Evolutionary conservation across 2,888 invertebrate species (phyloP).

Genomic region (Leptarthrus brevirostris): DNA sequence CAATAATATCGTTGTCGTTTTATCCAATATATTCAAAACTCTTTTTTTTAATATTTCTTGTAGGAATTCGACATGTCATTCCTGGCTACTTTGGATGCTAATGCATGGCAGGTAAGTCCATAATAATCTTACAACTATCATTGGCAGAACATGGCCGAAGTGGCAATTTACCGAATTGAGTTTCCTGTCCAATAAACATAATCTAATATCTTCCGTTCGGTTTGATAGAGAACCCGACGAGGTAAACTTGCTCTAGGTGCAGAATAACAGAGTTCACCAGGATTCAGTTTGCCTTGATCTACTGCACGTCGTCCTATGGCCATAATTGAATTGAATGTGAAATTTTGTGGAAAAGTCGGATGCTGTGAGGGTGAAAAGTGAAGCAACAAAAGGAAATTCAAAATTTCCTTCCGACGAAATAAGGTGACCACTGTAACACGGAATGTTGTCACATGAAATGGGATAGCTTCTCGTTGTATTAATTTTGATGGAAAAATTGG

Average conservation of each 20-base stretch:
- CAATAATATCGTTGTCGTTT: too few species aligned
- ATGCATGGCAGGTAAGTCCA: conserved; percentile 69
- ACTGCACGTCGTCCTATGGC: neutral
- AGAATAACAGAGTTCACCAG: conserved; percentile 37
- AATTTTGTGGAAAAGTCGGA: conserved; percentile 49
- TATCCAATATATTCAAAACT: too few species aligned
- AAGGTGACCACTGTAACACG: neutral
- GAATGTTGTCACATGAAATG: too few species aligned
- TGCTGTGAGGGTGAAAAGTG: conserved; percentile 31
- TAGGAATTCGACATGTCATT: conserved; percentile 69
- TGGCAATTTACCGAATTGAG: conserved; percentile 54
- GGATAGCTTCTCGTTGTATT: too few species aligned
- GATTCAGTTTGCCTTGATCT: conserved; percentile 1
- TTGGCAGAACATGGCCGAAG: neutral
- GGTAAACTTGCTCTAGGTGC: conserved; percentile 6
- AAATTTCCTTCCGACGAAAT: neutral
- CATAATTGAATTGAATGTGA: conserved; percentile 52
- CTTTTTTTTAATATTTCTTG: too few species aligned
- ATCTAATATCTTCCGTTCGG: conserved; percentile 55
- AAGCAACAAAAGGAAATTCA: conserved; percentile 27
- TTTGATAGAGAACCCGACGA: conserved; percentile 8
- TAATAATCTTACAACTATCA: neutral
- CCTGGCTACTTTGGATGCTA: conserved; percentile 69
- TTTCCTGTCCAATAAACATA: conserved; percentile 57
- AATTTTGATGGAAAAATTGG: neutral